Evolutionary conservation across 2,888 invertebrate species (phyloP).

Genomic region (Eristalis intricaria): DNA sequence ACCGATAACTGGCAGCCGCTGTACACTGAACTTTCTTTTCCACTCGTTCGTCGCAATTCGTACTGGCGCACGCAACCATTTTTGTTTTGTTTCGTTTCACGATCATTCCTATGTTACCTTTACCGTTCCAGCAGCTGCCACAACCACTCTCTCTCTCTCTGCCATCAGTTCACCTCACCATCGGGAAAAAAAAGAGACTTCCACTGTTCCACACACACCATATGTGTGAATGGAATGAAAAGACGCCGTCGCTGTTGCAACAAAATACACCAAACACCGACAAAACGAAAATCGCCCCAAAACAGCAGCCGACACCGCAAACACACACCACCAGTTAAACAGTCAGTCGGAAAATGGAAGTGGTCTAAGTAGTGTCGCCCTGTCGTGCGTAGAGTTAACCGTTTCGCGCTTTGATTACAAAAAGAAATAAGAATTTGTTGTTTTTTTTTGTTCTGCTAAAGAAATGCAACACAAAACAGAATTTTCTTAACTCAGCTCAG

Average conservation of each 20-base stretch:
- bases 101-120: background rate
- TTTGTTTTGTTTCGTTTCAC: conserved; percentile 62
- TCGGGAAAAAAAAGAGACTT: background rate
- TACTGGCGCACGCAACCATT: conserved; percentile 37
- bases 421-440: conserved; percentile 3
- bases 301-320: conserved; percentile 24
- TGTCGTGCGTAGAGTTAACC: background rate
- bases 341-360: conserved; percentile 67
- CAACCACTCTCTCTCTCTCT: conserved; percentile 5
- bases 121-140: conserved; percentile 38
- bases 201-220: background rate
- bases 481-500: conserved; percentile 12
- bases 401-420: conserved; percentile 53
- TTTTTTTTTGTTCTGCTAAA: conserved; percentile 10
- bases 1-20: conserved; percentile 33
- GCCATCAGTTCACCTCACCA: conserved; percentile 18
- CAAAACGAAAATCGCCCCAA: conserved; percentile 28
- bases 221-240: conserved; percentile 44
- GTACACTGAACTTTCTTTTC: conserved; percentile 8
- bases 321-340: conserved; percentile 50
- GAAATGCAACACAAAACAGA: conserved; percentile 21
- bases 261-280: conserved; percentile 26
- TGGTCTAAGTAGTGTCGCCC: conserved; percentile 62
- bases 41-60: background rate
- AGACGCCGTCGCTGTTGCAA: conserved; percentile 55